Evolutionary conservation across 1,140 invertebrate genomes (phyloP), one percentile per base, ranked within the genome.

Genomic region (Drosophila obscura): DNA sequence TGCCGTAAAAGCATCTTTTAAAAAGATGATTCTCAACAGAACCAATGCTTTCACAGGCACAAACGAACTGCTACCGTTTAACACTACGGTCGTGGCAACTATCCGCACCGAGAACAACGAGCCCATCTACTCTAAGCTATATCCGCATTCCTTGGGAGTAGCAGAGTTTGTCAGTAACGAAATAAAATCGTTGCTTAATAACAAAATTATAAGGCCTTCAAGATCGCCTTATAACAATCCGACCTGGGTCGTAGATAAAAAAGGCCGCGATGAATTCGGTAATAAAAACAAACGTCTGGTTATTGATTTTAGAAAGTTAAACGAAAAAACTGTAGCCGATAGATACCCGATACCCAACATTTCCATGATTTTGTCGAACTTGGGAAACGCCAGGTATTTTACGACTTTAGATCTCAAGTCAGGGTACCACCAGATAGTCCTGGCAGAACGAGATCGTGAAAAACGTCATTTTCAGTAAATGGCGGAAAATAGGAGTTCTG

Each of bases 381-480:
- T 66, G 26, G 68, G 68, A 9, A 55, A 59, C 19, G 53, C 46
- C n/a, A 16, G 46, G 9, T 63, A 41, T n/a, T 69, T 58, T 31
- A 49, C 56, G 4, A 50, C 56, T 2, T 39, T 68, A 1, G 45
- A 71, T 19, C 60, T 59, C 5, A 65, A 71, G 50, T 53, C 49
- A 0, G 55, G 61, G 2, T 73, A 43, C 16, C 92, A 92, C 77
- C 93, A 94, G 72, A 90, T 94, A 19, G 35, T 55, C 3, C 62
- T 94, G 1, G 66, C 88, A 19, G 58, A 79, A 55, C 51, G 82
- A 5, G 88, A 92, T 58, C 73, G 55, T 7, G 50, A 77, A 5
- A 93, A 73, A 93, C 92, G 0, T 92, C 91, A 0, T 93, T 93
- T 71, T 77, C 73, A 0, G 91, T 90, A 26, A 88, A 58, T 80